Base-by-base conservation (phyloP, 2,888 invertebrate genomes). In the Harpagoxenus sublaevis region DNA sequence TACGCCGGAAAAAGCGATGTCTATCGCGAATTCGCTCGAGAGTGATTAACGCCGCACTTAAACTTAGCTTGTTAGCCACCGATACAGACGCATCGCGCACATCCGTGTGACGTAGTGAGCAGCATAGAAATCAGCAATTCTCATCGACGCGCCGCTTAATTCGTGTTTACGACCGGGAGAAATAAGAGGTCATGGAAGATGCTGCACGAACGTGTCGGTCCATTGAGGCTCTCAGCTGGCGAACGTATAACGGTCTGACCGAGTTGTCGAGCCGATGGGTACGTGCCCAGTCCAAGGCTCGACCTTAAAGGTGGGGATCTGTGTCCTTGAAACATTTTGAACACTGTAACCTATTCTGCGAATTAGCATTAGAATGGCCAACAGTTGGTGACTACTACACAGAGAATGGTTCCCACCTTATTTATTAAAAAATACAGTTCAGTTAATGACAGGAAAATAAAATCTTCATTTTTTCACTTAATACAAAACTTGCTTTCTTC, bases 161-260 rank as follows among this genome's bases (percentile, higher is more conserved):
- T 74, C 75, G 60, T 74, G 60, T 79, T 78, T 82, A 86, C 83
- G 68, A 63, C 60, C 60, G 31, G 55, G 60, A 82, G 77, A 73
- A 85, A 78, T 55, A 84, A 83, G 83, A 82, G 86, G 84, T 86
- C 79, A 79, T 65, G 73, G 77, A 87, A 60, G 87, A 85, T 85
- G 85, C 87, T 86, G 87, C 87, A 85, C 31, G 70, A 45, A 35
- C 42, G 57, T 57, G 88, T 86, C 83, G 70, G 91, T 90, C 91
- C 93, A 94, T 94, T 92, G 92, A 94, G 92, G 93, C 92, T 92
- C 92, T 89, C 90, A 88, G 86, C 91, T 89, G 89, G 91, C 90
- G 88, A 92, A 89, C 89, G 89, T 92, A 93, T 93, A 94, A 94
- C 94, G 94, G 93, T 93, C 84, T 90, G 92, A 91, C 92, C 93